Conservation (phyloP, 2,113 vertebrate genomes). For the Pao palembangensis region DNA sequence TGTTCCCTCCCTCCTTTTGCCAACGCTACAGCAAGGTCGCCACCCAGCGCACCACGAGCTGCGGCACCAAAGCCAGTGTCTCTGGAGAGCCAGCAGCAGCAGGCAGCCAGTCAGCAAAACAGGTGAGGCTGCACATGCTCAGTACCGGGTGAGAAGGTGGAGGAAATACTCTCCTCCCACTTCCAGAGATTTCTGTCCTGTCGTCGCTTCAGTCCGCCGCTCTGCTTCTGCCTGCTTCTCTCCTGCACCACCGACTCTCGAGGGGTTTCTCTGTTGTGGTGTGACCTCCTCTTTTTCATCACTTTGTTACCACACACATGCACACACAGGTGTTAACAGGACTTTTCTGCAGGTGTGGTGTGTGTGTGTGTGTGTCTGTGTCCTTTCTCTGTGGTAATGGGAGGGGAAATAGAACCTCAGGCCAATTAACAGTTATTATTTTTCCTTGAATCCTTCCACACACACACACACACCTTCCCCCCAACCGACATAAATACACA, state of each 20-base stretch:
- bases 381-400: constrained; percentile 40
- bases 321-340: constrained; percentile 44
- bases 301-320: constrained; percentile 32
- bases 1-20: constrained; percentile 58
- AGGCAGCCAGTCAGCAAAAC: constrained; percentile 76
- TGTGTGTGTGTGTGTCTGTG: constrained; percentile 57
- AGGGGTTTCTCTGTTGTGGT: constrained; percentile 47
- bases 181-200: constrained; percentile 40
- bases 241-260: constrained; percentile 25
- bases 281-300: constrained; percentile 47
- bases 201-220: constrained; percentile 25
- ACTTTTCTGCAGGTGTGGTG: constrained; percentile 47
- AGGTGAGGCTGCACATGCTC: constrained; percentile 84
- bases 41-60: constrained; percentile 40
- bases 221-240: constrained; percentile 46
- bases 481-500: constrained; percentile 12
- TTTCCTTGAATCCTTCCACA: constrained; percentile 47
- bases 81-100: constrained; percentile 69
- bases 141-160: constrained; percentile 34
- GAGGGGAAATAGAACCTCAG: constrained; percentile 56
- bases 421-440: constrained; percentile 76
- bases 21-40: constrained; percentile 42
- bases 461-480: constrained; percentile 7
- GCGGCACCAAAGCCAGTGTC: constrained; percentile 50
- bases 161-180: constrained; percentile 28